phyloP scores from a whole-genome alignment of 2,113 vertebrate species.

The Isurus oxyrinchus region DNA sequence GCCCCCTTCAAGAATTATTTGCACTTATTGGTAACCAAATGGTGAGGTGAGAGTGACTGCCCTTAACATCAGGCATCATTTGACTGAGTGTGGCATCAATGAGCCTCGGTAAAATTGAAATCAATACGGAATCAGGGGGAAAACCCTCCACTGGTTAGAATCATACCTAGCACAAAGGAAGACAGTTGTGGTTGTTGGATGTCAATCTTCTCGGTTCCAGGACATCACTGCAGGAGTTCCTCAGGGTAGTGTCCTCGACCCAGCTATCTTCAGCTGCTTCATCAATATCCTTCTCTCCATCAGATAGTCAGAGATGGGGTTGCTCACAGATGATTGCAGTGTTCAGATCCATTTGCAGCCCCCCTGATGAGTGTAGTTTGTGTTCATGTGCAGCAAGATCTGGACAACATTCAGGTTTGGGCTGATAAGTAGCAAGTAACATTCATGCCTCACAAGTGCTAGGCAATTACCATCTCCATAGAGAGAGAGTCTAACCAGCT shows the following conservation, averaged over 20 bases:
- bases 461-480: neutral
- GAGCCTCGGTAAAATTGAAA: neutral
- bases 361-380: neutral
- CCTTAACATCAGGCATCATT: neutral
- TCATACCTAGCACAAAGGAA: neutral
- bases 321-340: neutral
- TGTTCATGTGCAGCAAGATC: neutral
- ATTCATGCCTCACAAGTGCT: neutral
- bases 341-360: neutral
- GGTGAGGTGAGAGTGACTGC: neutral
- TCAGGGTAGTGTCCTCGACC: neutral
- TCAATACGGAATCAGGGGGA: neutral
- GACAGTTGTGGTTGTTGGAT: neutral
- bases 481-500: neutral
- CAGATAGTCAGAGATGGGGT: neutral
- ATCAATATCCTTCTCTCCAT: neutral
- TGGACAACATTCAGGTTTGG: neutral
- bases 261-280: no score
- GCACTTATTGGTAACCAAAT: neutral
- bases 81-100: neutral
- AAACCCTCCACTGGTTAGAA: neutral
- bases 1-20: neutral
- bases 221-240: neutral
- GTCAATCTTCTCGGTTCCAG: neutral
- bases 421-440: neutral